Percentiles rank a stretch among this genome's conserved stretches.
phyloP scores from a whole-genome alignment of 2,113 vertebrate species.

The Macrotis lagotis region DNA sequence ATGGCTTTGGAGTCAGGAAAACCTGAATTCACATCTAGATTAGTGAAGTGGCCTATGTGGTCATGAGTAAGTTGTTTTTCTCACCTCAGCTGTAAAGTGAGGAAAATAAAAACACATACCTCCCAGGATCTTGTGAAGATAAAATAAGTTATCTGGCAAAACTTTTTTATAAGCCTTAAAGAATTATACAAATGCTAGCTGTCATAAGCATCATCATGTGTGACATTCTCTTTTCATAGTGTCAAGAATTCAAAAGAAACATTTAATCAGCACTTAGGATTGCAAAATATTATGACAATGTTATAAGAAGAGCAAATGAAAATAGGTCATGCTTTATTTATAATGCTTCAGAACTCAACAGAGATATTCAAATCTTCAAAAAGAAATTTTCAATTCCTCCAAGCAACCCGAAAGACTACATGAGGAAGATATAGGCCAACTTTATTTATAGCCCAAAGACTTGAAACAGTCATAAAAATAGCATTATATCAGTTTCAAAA shows the following conservation, averaged over 20 bases:
- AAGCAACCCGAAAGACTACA: background rate
- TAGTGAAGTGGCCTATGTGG: background rate
- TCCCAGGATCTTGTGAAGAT: background rate
- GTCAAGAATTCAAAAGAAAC: background rate
- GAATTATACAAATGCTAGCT: background rate
- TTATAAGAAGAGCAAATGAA: background rate
- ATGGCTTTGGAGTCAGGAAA: background rate
- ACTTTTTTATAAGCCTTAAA: background rate
- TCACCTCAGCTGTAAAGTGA: background rate
- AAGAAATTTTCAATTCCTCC: background rate
- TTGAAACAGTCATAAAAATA: background rate
- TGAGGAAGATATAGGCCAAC: background rate
- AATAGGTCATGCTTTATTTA: background rate
- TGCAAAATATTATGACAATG: background rate
- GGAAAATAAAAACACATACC: background rate
- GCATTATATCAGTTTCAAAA: background rate
- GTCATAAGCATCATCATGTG: background rate
- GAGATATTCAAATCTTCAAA: background rate
- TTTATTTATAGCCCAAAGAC: background rate
- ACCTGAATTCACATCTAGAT: background rate
- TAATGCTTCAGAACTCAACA: background rate
- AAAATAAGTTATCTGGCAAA: background rate
- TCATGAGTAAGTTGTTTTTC: background rate
- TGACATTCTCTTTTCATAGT: background rate
- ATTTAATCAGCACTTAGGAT: background rate